These are phyloP conservation scores for Drosophila demipolita DNA, from an alignment of 2,888 invertebrate genomes.

Conservation along the genomic window DNA sequence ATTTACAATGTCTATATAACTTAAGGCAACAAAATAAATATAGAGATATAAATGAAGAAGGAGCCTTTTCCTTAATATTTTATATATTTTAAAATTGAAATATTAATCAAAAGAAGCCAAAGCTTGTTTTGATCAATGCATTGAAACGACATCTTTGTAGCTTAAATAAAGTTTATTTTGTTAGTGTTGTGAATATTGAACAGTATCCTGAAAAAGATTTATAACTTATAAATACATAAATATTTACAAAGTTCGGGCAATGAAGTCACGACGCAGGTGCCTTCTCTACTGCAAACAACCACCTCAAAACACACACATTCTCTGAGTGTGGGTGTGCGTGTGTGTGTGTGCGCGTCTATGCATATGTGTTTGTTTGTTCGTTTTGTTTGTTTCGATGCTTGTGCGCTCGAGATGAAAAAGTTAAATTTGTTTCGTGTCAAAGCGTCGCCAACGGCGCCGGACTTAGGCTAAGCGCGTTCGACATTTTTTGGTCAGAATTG, in stretches of 20 bases:
- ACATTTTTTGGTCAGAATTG: constrained; percentile 75
- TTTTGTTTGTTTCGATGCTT: constrained; percentile 41
- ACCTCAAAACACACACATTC: not conserved
- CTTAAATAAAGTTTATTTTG: not conserved
- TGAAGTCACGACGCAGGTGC: constrained; percentile 12
- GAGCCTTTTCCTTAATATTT: not conserved
- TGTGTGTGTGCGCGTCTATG: constrained; percentile 13
- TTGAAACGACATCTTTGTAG: not conserved
- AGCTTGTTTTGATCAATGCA: not conserved
- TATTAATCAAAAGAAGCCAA: not conserved
- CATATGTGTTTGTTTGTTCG: constrained; percentile 18
- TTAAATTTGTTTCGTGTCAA: constrained; percentile 81
- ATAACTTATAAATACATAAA: not conserved
- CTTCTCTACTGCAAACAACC: constrained; percentile 11
- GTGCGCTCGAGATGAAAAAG: constrained; percentile 77
- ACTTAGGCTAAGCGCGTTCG: constrained; percentile 76
- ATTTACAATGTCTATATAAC: too few relatives aligned
- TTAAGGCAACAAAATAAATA: not conserved
- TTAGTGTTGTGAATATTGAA: not conserved
- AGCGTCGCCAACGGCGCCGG: constrained; percentile 69
- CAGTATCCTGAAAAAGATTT: not conserved
- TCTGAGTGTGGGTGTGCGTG: constrained; percentile 13
- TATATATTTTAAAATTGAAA: not conserved
- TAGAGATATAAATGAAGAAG: not conserved
- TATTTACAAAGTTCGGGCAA: constrained; percentile 1